Evolutionary conservation across 2,888 invertebrate genomes (phyloP).

Genomic region (Ischnus inquisitorius): DNA sequence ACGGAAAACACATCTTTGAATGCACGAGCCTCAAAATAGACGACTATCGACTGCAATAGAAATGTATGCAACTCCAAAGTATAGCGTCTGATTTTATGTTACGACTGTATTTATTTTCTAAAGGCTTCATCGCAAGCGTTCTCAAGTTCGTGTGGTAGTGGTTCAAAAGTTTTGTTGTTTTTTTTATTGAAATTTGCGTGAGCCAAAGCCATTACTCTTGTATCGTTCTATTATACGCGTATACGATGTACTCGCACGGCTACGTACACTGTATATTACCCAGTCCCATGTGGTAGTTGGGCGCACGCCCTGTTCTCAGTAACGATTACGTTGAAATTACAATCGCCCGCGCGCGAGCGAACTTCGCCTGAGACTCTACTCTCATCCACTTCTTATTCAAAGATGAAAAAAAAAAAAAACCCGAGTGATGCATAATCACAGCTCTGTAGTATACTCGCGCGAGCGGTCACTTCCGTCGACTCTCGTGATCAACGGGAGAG

Average conservation of each 20-base stretch:
- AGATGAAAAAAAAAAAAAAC: constrained; percentile 11
- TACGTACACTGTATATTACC: constrained; percentile 27
- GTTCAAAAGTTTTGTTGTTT: not conserved
- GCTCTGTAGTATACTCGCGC: constrained; percentile 60
- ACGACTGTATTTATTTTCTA: not conserved
- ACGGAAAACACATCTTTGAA: not conserved
- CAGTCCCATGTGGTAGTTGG: constrained; percentile 47
- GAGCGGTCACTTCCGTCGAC: constrained; percentile 56
- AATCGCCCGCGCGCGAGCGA: constrained; percentile 58
- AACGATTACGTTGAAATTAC: constrained; percentile 68
- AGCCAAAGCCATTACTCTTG: constrained; percentile 52
- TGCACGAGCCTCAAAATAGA: not conserved
- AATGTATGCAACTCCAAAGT: not conserved
- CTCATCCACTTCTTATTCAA: constrained; percentile 28
- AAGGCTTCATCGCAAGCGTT: not conserved
- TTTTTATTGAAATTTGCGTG: constrained; percentile 51
- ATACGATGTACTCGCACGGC: constrained; percentile 21
- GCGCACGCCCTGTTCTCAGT: constrained; percentile 59
- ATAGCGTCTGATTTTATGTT: not conserved
- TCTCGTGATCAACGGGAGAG: constrained; percentile 40
- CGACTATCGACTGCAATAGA: not conserved
- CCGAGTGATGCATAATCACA: constrained; percentile 58
- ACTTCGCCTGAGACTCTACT: constrained; percentile 15
- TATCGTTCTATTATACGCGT: constrained; percentile 59
- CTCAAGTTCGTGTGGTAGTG: not conserved